phyloP scores from a whole-genome alignment of 2,888 invertebrate genomes.

The Cacoxenus indagator region DNA sequence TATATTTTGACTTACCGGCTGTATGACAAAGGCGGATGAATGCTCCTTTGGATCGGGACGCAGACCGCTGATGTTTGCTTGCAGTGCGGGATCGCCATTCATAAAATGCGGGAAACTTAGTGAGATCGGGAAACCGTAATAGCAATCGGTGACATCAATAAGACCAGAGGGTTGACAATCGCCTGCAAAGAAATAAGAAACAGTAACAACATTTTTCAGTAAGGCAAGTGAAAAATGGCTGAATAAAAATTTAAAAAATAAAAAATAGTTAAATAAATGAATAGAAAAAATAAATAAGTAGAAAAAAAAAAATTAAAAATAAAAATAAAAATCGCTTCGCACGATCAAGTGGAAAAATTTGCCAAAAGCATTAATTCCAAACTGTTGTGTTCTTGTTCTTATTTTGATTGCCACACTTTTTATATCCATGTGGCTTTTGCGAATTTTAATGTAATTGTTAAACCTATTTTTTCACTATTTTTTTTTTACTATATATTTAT shows the following conservation, averaged over 20 bases:
- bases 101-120: slow-evolving; percentile 91
- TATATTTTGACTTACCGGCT: slow-evolving; percentile 79
- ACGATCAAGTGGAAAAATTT: slow-evolving; percentile 1
- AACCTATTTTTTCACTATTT: too few relatives aligned
- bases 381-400: not conserved
- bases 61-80: slow-evolving; percentile 78
- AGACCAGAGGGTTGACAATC: slow-evolving; percentile 82
- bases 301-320: not conserved
- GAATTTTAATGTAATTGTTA: not conserved
- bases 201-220: slow-evolving; percentile 22
- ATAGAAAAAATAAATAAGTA: too few relatives aligned
- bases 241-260: not conserved
- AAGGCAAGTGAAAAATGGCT: slow-evolving; percentile 2
- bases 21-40: slow-evolving; percentile 80
- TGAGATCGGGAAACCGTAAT: slow-evolving; percentile 92
- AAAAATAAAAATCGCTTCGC: not conserved
- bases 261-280: too few relatives aligned
- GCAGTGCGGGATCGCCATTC: slow-evolving; percentile 77
- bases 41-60: slow-evolving; percentile 77
- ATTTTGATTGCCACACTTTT: not conserved
- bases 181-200: slow-evolving; percentile 69
- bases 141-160: slow-evolving; percentile 87
- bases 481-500: too few relatives aligned
- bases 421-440: not conserved
- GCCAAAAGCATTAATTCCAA: not conserved